A percentile compares a stretch with the other conserved stretches of the same genome.
Evolutionary conservation across 1,140 invertebrate species (phyloP).

Genomic region (Agrypnia vestita): DNA sequence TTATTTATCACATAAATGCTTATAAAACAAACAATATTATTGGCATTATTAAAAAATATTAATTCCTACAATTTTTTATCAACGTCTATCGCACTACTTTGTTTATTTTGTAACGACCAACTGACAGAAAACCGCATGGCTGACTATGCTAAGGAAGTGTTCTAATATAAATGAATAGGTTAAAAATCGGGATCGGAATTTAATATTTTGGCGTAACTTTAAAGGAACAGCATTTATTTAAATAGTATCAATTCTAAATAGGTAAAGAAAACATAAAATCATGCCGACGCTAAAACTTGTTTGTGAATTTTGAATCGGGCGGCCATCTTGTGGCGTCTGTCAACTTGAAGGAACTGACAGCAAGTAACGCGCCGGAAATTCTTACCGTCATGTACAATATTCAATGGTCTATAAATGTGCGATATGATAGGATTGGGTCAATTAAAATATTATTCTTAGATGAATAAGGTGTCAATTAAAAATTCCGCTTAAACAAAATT

Average conservation of each 20-base stretch:
- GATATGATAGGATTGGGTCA: too few species aligned
- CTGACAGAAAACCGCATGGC: slow-evolving; percentile 50
- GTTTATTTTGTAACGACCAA: slow-evolving; percentile 38
- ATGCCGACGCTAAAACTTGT: not conserved
- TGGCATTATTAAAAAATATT: too few species aligned
- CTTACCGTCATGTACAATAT: not conserved
- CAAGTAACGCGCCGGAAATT: slow-evolving; percentile 41
- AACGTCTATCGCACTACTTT: slow-evolving; percentile 8
- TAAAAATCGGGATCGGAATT: not conserved
- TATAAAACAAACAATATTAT: too few species aligned
- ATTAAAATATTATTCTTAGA: too few species aligned
- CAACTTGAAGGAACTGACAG: slow-evolving; percentile 52
- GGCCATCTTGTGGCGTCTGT: slow-evolving; percentile 56
- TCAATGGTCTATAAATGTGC: too few species aligned
- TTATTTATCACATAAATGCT: too few species aligned
- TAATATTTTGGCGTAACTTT: not conserved
- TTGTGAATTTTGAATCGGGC: slow-evolving; percentile 23
- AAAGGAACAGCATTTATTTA: not conserved
- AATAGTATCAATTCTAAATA: not conserved
- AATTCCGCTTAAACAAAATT: too few species aligned
- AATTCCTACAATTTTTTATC: too few species aligned
- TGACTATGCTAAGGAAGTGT: not conserved
- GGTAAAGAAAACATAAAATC: not conserved
- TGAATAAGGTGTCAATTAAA: too few species aligned
- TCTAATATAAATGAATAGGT: not conserved